A percentile compares a stretch with the other conserved stretches of the same genome.
These are phyloP conservation scores for Dasypus novemcinctus DNA, from an alignment of 2,113 vertebrate species.

Conservation along the genomic window DNA sequence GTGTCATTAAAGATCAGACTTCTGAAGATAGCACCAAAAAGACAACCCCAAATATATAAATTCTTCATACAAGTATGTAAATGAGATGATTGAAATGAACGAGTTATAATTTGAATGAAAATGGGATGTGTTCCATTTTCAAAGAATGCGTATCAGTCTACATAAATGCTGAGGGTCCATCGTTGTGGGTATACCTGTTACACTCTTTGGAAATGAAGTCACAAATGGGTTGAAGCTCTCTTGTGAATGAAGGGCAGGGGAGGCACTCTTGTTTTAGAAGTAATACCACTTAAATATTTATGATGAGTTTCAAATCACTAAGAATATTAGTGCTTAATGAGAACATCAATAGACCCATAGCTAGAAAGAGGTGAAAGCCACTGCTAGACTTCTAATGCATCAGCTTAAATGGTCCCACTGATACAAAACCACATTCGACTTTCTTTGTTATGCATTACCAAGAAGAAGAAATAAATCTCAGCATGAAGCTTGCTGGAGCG, in stretches of 20 bases:
- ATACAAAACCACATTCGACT: background rate
- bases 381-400: background rate
- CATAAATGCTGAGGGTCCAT: background rate
- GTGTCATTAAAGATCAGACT: conserved; percentile 3
- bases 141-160: background rate
- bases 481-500: conserved; percentile 58
- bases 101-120: too few species aligned
- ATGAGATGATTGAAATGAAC: background rate
- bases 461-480: conserved; percentile 67
- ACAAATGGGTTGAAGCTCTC: conserved; percentile 71
- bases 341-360: conserved; percentile 47
- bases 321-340: conserved; percentile 74
- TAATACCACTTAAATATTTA: conserved; percentile 81
- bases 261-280: conserved; percentile 72
- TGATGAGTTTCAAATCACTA: conserved; percentile 70
- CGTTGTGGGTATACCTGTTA: background rate
- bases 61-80: background rate
- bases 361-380: conserved; percentile 49
- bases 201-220: conserved; percentile 15
- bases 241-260: conserved; percentile 67
- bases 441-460: conserved; percentile 63
- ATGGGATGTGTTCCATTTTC: background rate
- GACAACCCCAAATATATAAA: background rate
- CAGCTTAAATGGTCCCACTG: conserved; percentile 34
- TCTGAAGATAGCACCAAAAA: conserved; percentile 35